phyloP scores from a whole-genome alignment of 2,888 invertebrate species.

The Empis stercorea region DNA sequence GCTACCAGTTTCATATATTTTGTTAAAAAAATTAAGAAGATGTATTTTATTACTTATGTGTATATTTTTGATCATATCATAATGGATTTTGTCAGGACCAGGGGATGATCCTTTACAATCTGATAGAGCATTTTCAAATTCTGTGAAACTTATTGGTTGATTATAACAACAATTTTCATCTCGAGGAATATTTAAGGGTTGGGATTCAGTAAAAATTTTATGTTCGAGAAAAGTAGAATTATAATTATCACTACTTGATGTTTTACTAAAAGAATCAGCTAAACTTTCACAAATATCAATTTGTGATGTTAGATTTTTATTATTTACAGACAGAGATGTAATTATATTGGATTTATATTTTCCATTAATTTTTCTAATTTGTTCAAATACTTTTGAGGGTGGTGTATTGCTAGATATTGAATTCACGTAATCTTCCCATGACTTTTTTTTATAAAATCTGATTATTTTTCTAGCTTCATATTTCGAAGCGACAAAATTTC shows the following conservation, averaged over 20 bases:
- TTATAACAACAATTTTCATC: no score
- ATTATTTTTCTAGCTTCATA: no score
- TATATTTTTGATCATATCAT: conserved; percentile 1
- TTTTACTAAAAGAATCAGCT: no score
- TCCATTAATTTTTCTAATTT: no score
- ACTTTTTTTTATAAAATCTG: no score
- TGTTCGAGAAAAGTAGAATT: not conserved
- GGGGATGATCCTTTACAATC: not conserved
- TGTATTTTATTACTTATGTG: not conserved
- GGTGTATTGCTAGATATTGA: no score
- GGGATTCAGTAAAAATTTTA: not conserved
- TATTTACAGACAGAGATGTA: not conserved
- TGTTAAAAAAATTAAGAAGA: not conserved
- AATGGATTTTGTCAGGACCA: not conserved
- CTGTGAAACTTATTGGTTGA: not conserved
- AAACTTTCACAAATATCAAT: no score
- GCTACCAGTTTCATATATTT: not conserved
- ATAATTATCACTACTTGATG: not conserved
- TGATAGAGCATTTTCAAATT: not conserved
- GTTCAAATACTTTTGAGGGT: no score
- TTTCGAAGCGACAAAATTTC: no score
- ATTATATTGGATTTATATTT: no score
- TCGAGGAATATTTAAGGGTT: not conserved
- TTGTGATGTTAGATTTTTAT: not conserved
- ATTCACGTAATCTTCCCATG: no score